Conservation (phyloP, 2,113 vertebrate genomes). For the Hippopotamus amphibius region DNA sequence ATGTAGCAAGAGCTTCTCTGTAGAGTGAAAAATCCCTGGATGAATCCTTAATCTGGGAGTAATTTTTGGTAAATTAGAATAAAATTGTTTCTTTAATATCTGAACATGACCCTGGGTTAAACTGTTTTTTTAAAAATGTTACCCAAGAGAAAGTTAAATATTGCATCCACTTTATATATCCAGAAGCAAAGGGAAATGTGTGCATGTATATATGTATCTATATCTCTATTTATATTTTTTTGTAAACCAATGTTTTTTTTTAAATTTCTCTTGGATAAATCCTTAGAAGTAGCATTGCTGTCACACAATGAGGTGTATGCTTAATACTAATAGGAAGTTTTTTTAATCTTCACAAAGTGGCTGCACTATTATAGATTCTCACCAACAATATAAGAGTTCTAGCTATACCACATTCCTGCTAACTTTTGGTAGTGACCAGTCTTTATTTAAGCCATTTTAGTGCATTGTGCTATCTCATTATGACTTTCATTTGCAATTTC, state of each 20-base stretch:
- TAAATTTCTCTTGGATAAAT: background rate
- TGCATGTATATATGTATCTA: background rate
- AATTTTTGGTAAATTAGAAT: background rate
- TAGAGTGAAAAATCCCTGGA: background rate
- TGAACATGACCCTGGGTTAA: background rate
- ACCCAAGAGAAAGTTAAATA: background rate
- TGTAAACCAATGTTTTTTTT: background rate
- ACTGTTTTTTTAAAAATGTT: background rate
- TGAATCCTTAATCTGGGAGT: background rate
- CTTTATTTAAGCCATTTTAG: background rate
- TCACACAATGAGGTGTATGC: background rate
- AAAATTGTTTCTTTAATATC: slow-evolving; percentile 32
- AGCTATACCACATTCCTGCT: background rate
- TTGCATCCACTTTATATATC: background rate
- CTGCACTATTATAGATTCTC: background rate
- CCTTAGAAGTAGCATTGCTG: background rate
- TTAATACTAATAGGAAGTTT: background rate
- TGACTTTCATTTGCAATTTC: background rate
- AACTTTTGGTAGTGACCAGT: background rate
- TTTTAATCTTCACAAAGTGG: background rate
- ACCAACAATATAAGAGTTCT: background rate
- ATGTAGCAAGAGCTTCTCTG: background rate
- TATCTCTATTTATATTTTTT: background rate
- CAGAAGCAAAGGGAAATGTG: background rate
- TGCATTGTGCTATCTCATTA: background rate